Base-by-base conservation (phyloP, 1,140 invertebrate genomes). In the Drosophila parvula region DNA sequence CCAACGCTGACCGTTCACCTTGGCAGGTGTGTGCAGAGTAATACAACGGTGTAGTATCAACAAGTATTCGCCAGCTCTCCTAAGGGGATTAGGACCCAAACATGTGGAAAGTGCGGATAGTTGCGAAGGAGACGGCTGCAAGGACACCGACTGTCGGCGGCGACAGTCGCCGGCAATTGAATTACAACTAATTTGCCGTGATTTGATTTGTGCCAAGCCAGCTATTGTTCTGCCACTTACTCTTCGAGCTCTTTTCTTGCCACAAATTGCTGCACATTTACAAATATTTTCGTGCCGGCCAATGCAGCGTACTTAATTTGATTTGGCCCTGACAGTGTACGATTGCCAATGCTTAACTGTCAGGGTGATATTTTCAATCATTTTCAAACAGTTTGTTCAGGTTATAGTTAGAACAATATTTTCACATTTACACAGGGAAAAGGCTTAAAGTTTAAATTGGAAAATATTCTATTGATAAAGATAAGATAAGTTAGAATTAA, bases 101-200 rank as follows among this genome's bases (percentile, higher is more conserved):
- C 64, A 68, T 63, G 60, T 67, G 53, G 55, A 79, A 77, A 77
- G 55, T 73, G 62, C 14, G 40, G 22, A 9, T 32, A 34, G 9
- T 27, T 22, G 3, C 34, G 38, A 34, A 43, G 36, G 41, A 45
- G 45, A 58, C 71, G 8, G 12, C 60, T 34, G 38, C 30, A n/a
- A 22, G 34, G 44, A 44, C 45, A 41, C 28, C 56, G 65, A 22
- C 48, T 3, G 14, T 5, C 62, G 44, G 40, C 43, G 45, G 47
- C 58, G 22, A 51, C 75, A 73, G 61, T 65, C 60, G 55, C 57
- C 44, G 60, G 69, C 84, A 89, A 89, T 89, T 90, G 74, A 89
- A 89, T 89, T 89, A 89, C 74, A 84, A 81, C 85, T 90, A 90
- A 89, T 89, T 89, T 79, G 45, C 65, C 43, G 51, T 88, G 84